These are phyloP conservation scores for Xanthorhoe spadicearia DNA, from an alignment of 2,888 invertebrate genomes.

Conservation along the genomic window DNA sequence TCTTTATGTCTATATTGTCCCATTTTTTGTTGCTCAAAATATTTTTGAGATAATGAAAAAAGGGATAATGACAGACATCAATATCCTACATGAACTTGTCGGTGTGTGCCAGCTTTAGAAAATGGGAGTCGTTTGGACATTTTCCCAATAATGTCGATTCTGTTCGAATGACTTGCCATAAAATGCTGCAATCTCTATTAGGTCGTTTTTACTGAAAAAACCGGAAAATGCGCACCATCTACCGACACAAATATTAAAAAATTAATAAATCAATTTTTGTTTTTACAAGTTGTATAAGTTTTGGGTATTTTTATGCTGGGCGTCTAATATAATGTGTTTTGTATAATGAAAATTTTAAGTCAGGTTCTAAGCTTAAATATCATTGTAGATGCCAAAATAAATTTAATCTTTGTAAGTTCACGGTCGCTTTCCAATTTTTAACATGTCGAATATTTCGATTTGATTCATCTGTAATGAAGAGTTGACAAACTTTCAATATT, in stretches of 20 bases:
- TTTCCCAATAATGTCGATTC: constrained; percentile 34
- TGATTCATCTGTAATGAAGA: too few species aligned
- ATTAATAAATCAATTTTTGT: too few species aligned
- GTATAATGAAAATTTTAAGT: too few species aligned
- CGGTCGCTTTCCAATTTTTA: too few species aligned
- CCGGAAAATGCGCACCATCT: background rate
- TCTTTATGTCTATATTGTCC: background rate
- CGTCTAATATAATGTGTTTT: too few species aligned
- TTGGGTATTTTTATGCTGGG: too few species aligned
- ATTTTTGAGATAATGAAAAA: constrained; percentile 27
- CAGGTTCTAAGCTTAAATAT: too few species aligned
- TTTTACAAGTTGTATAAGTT: too few species aligned
- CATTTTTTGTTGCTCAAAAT: constrained; percentile 22
- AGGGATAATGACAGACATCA: constrained; percentile 33
- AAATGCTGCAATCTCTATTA: constrained; percentile 28
- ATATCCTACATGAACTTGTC: constrained; percentile 31
- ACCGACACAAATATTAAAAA: background rate
- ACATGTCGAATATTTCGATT: too few species aligned
- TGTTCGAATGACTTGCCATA: constrained; percentile 30
- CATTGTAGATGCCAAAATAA: too few species aligned
- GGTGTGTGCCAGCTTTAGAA: constrained; percentile 33
- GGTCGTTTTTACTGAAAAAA: constrained; percentile 1
- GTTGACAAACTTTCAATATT: too few species aligned
- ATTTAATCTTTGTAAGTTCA: too few species aligned
- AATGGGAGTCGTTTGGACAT: constrained; percentile 35